Evolutionary conservation across 2,797 vertebrate genomes (phyloP).

Genomic region (Oryzias sinensis): DNA sequence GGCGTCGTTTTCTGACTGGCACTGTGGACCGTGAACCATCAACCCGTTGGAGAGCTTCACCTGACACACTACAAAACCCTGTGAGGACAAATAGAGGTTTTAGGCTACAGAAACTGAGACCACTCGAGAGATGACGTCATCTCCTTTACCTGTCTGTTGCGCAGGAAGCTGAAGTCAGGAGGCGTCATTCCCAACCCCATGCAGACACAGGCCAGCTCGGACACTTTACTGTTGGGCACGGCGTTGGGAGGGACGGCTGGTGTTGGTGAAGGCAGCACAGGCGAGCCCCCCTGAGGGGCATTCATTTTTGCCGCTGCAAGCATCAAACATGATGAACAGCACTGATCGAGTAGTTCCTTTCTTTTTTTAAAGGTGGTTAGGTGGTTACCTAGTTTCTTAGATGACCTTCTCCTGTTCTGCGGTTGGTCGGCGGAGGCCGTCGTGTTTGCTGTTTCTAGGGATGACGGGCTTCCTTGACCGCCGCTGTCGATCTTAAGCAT

Average conservation of each 20-base stretch:
- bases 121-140: neutral
- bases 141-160: constrained; percentile 85
- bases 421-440: constrained; percentile 65
- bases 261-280: constrained; percentile 11
- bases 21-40: constrained; percentile 89
- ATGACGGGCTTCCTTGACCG: constrained; percentile 62
- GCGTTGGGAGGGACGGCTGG: constrained; percentile 32
- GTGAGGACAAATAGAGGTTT: neutral
- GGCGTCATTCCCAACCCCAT: constrained; percentile 87
- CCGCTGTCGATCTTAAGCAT: constrained; percentile 94
- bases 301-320: constrained; percentile 84
- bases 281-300: constrained; percentile 61
- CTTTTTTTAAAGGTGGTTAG: neutral
- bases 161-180: constrained; percentile 88
- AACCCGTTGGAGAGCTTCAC: constrained; percentile 93
- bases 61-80: constrained; percentile 90
- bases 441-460: constrained; percentile 55
- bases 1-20: constrained; percentile 91
- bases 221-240: constrained; percentile 77
- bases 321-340: neutral
- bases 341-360: too few species aligned
- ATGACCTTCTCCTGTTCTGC: constrained; percentile 80
- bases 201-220: constrained; percentile 86
- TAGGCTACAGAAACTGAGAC: neutral
- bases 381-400: constrained; percentile 86